Conservation (phyloP, 2,797 vertebrate species). For the Spea hammondii region DNA sequence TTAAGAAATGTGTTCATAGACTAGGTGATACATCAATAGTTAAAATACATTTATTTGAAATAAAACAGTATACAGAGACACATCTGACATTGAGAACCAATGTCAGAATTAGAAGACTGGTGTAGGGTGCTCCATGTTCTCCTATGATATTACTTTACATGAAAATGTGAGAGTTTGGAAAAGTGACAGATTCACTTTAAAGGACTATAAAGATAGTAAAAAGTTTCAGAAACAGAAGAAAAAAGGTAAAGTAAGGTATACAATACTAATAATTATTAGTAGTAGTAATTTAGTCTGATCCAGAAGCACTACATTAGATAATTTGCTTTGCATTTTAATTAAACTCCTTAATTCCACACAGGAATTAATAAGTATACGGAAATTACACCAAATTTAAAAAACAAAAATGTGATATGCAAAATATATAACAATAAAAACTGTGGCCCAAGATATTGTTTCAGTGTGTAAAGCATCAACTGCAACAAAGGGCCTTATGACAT, state of each 20-base stretch:
- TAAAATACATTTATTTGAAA: too few species aligned
- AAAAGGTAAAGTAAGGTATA: background rate
- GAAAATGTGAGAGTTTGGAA: too few species aligned
- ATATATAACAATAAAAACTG: constrained; percentile 30
- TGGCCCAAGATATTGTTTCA: constrained; percentile 26
- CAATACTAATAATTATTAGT: background rate
- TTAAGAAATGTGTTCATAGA: too few species aligned
- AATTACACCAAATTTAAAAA: background rate
- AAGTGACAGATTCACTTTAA: too few species aligned
- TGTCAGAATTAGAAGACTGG: too few species aligned
- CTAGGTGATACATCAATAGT: too few species aligned
- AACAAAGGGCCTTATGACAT: background rate
- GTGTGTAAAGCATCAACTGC: constrained; percentile 5
- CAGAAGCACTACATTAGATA: background rate
- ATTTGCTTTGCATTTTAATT: background rate
- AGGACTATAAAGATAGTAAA: too few species aligned
- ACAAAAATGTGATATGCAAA: constrained; percentile 8
- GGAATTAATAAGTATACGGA: background rate
- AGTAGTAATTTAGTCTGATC: background rate
- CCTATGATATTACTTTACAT: too few species aligned
- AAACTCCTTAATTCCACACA: background rate
- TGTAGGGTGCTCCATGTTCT: too few species aligned
- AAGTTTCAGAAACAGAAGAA: background rate
- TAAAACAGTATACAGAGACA: too few species aligned
- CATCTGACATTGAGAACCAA: too few species aligned